Evolutionary conservation across 2,888 invertebrate species (phyloP).

Genomic region (Leptopilina syphax): DNA sequence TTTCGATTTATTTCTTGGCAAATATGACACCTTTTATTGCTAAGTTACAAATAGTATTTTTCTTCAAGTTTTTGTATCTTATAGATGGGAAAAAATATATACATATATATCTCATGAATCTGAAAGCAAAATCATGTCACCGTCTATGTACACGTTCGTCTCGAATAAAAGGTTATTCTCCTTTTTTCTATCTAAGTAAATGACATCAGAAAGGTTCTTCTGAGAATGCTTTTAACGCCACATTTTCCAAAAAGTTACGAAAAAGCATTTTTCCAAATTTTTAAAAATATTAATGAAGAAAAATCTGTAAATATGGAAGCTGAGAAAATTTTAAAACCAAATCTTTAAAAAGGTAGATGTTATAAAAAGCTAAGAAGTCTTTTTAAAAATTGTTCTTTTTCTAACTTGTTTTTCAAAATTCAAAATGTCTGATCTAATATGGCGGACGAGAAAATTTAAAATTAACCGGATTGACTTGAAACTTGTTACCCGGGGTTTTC

Average conservation of each 20-base stretch:
- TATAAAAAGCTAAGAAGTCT: too few species aligned
- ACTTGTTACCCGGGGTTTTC: too few species aligned
- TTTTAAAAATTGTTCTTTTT: too few species aligned
- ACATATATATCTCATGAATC: background rate
- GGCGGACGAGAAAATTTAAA: too few species aligned
- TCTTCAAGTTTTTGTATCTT: background rate
- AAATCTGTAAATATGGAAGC: background rate
- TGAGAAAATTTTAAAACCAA: background rate
- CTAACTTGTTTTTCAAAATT: too few species aligned
- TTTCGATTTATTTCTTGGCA: background rate
- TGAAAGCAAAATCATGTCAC: constrained; percentile 16
- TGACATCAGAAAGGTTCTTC: background rate
- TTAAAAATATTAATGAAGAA: too few species aligned
- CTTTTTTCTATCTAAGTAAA: background rate
- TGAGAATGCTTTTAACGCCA: constrained; percentile 1
- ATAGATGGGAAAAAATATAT: background rate
- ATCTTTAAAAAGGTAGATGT: too few species aligned
- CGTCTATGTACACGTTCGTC: background rate
- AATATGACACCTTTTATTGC: background rate
- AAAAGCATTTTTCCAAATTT: background rate
- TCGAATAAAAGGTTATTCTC: constrained; percentile 1
- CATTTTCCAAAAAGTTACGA: background rate
- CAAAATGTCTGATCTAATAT: too few species aligned
- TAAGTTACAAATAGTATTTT: background rate
- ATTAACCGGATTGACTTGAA: too few species aligned